Percentiles rank a stretch among this genome's conserved stretches.
Conservation (phyloP, 1,140 invertebrate species). For the Helicoverpa zea region DNA sequence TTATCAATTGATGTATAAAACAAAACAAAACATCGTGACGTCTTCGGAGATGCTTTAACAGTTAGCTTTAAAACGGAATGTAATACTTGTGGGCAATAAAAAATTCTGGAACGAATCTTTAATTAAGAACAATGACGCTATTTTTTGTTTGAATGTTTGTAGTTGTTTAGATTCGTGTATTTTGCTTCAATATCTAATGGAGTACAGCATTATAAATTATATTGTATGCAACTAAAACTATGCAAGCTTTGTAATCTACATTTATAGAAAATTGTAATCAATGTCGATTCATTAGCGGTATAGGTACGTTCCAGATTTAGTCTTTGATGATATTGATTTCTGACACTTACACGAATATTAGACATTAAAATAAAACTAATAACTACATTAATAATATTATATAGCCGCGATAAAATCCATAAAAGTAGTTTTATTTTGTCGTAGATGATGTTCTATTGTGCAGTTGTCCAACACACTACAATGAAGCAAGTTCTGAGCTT, state of each 20-base stretch:
- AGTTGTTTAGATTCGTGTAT: slow-evolving; percentile 8
- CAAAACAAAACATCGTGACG: slow-evolving; percentile 6
- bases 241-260: not conserved
- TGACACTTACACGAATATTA: too few species aligned
- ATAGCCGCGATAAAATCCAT: too few species aligned
- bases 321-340: not conserved
- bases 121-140: slow-evolving; percentile 48
- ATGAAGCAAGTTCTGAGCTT: slow-evolving; percentile 16
- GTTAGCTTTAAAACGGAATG: slow-evolving; percentile 41
- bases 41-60: slow-evolving; percentile 37
- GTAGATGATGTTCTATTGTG: not conserved
- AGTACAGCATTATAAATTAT: slow-evolving; percentile 1
- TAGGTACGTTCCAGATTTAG: too few species aligned
- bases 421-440: not conserved
- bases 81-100: slow-evolving; percentile 49
- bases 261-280: not conserved
- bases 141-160: slow-evolving; percentile 34
- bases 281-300: not conserved
- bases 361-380: too few species aligned
- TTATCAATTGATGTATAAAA: not conserved
- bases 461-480: not conserved
- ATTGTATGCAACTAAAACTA: slow-evolving; percentile 5
- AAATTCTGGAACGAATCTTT: slow-evolving; percentile 53
- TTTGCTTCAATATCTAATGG: slow-evolving; percentile 25
- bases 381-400: too few species aligned